Evolutionary conservation across 2,797 vertebrate species (phyloP).

Genomic region (Tolypeutes matacus): DNA sequence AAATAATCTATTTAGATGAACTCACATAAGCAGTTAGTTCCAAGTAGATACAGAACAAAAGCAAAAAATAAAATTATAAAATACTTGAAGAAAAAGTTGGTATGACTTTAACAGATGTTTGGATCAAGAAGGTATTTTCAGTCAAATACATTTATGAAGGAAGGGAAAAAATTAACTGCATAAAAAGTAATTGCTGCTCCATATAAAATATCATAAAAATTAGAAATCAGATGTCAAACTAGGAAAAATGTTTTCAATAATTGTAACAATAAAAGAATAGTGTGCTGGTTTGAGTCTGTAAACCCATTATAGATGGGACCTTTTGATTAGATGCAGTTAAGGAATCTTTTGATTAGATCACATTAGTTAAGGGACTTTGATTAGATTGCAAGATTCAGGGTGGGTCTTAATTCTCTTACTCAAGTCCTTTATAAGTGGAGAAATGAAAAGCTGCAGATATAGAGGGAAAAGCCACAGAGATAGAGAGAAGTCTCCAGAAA

Average conservation of each 20-base stretch:
- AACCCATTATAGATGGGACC: too few species aligned
- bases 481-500: too few species aligned
- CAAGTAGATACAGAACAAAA: background rate
- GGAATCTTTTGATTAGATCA: too few species aligned
- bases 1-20: background rate
- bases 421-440: too few species aligned
- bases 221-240: slow-evolving; percentile 25
- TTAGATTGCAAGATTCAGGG: too few species aligned
- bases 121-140: background rate
- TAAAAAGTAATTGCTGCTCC: background rate
- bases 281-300: too few species aligned
- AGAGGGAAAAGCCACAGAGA: too few species aligned
- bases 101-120: slow-evolving; percentile 7
- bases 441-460: too few species aligned
- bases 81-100: background rate
- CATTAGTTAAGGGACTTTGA: too few species aligned
- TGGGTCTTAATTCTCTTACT: too few species aligned
- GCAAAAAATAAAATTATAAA: background rate
- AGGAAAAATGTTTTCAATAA: background rate
- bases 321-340: too few species aligned
- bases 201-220: background rate
- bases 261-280: background rate
- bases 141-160: background rate
- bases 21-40: background rate
- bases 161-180: background rate